Percentiles rank a stretch among this genome's conserved stretches.
phyloP scores from a whole-genome alignment of 2,113 vertebrate species.

The Prunella fulvescens region DNA sequence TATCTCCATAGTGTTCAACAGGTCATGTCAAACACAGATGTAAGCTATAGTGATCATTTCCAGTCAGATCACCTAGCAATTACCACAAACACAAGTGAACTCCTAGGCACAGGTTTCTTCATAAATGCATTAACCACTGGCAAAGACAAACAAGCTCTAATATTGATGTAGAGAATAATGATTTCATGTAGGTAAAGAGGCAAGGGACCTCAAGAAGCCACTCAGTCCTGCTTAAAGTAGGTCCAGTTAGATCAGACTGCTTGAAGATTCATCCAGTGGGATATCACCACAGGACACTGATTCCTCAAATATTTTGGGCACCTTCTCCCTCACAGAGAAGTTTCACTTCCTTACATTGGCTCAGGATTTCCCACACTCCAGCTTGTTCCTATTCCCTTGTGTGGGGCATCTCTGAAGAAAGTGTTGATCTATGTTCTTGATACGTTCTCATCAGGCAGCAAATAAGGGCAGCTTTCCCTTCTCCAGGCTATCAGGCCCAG shows the following conservation, averaged over 20 bases:
- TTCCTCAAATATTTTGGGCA: not conserved
- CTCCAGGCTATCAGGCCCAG: not conserved
- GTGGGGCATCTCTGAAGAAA: not conserved
- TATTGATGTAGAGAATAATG: not conserved
- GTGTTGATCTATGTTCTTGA: not conserved
- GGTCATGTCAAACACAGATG: not conserved
- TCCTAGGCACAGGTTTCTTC: not conserved
- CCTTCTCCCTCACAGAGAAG: not conserved
- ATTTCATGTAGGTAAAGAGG: not conserved
- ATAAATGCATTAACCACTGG: not conserved
- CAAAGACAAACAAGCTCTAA: not conserved
- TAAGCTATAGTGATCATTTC: not conserved
- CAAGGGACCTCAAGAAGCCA: not conserved
- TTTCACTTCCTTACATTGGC: not conserved
- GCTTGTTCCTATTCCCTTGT: not conserved
- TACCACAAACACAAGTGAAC: not conserved
- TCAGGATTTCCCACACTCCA: not conserved
- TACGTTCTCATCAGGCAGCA: not conserved
- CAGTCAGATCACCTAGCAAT: not conserved
- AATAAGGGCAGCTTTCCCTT: not conserved
- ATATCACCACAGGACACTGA: accelerated
- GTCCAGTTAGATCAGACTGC: not conserved
- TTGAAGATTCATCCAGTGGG: not conserved
- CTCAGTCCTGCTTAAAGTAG: not conserved
- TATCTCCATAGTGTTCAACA: not conserved